These are phyloP conservation scores for Thymallus thymallus DNA, from an alignment of 2,113 vertebrate species.

Conservation along the genomic window DNA sequence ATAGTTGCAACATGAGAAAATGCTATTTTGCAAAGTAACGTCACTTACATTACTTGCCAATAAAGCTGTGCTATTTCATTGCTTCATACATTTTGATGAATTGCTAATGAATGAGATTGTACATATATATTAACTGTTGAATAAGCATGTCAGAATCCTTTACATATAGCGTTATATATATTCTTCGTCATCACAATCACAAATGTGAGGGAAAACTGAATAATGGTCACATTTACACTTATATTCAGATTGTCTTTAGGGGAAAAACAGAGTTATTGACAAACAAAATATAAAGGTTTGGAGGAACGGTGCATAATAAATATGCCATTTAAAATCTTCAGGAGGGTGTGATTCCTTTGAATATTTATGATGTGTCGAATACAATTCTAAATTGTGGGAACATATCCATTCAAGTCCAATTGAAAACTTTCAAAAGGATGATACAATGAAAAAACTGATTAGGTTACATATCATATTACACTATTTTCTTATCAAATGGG, in stretches of 20 bases:
- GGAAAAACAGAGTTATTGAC: not conserved
- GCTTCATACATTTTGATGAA: slow-evolving; percentile 46
- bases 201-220: slow-evolving; percentile 14
- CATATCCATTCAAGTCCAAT: slow-evolving; percentile 19
- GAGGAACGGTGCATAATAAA: slow-evolving; percentile 7
- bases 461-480: slow-evolving; percentile 6
- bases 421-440: not conserved
- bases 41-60: slow-evolving; percentile 23
- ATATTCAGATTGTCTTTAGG: slow-evolving; percentile 45
- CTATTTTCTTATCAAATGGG: slow-evolving; percentile 8
- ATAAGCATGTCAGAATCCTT: slow-evolving; percentile 39
- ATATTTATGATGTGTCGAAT: slow-evolving; percentile 28
- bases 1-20: slow-evolving; percentile 55
- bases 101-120: slow-evolving; percentile 60
- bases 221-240: not conserved
- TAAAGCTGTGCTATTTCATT: slow-evolving; percentile 28
- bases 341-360: slow-evolving; percentile 11
- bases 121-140: slow-evolving; percentile 51
- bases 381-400: not conserved
- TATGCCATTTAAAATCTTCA: slow-evolving; percentile 17
- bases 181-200: slow-evolving; percentile 28
- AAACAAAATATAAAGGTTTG: slow-evolving; percentile 13
- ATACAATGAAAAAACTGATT: not conserved
- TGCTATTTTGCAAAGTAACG: slow-evolving; percentile 26
- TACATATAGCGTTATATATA: slow-evolving; percentile 8